Base-by-base conservation (phyloP, 2,113 vertebrate species). In the Aythya baeri region DNA sequence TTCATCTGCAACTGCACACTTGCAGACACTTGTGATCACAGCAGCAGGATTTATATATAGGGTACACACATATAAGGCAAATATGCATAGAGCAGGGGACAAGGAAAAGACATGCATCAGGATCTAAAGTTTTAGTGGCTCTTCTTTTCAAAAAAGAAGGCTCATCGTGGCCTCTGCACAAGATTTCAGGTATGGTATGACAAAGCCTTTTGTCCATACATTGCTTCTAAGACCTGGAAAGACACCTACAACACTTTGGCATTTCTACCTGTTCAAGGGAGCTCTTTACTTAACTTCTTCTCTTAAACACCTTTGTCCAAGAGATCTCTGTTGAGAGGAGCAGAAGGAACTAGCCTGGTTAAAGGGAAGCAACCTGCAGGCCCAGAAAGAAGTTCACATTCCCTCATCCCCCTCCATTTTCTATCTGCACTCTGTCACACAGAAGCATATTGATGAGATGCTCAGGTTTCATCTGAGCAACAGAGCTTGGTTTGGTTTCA, bases 1-100 rank as follows among this genome's bases (percentile, higher is more conserved):
- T 80, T 73, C 74, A 63, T 88, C 67, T 91, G 61, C 89, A 93
- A 79, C 86, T 78, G 73, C 57, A 76, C 43, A 27, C 65, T 91
- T 89, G 59, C 62, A 76, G 92, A 66, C 8, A 3, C 17, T 74
- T 83, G 32, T 91, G 86, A 76, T 80, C 82, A 59, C 78, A 91
- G 43, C 23, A 75, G 65, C 32, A 73, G 34, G 20, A 78, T 36
- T 32, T 72, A 52, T 5, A 16, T 4, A 36, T 14, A 49, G 18
- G 29, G 6, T 41, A 4, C 73, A 44, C 8, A 7, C 4, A 62
- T 5, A 54, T 1, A 8, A 36, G 23, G 12, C 29, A 86, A 78
- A 90, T 36, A 82, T 9, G 11, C 6, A 11, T 2, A 5, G 57
- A 81, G 57, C 11, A 85, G 52, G 76, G 43, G 17, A 86, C n/a